These are phyloP conservation scores for Rhyacichthys aspro DNA, from an alignment of 2,797 vertebrate species.

Conservation along the genomic window DNA sequence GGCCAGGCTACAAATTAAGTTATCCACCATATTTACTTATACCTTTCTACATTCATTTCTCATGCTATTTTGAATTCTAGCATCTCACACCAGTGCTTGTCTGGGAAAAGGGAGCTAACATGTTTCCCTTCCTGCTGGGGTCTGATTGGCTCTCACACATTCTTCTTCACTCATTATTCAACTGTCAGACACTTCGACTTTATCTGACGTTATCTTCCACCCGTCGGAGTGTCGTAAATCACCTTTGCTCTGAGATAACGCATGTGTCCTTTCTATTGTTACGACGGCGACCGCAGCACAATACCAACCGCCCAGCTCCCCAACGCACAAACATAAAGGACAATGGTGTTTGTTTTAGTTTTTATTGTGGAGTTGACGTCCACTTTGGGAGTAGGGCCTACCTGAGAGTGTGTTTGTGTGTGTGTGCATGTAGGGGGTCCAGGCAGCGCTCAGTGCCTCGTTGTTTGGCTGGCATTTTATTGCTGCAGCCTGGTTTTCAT, in stretches of 20 bases:
- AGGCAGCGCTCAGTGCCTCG: conserved; percentile 57
- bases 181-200: conserved; percentile 8
- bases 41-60: too few species aligned
- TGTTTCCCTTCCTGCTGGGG: conserved; percentile 39
- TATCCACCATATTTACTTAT: too few species aligned
- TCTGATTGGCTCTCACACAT: conserved; percentile 29
- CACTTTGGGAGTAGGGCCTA: neutral
- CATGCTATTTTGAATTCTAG: too few species aligned
- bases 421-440: conserved; percentile 50
- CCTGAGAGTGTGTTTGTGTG: conserved; percentile 8
- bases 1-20: too few species aligned
- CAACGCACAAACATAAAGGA: conserved; percentile 10
- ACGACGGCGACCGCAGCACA: neutral
- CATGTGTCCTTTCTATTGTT: conserved; percentile 1
- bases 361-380: conserved; percentile 49
- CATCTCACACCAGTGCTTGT: conserved; percentile 11
- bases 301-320: neutral
- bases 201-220: neutral
- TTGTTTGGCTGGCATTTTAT: conserved; percentile 74
- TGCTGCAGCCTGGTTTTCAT: conserved; percentile 74
- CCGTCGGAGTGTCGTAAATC: conserved; percentile 20
- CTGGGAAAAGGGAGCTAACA: conserved; percentile 6
- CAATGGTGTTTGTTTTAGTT: conserved; percentile 58
- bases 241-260: neutral
- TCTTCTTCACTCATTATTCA: conserved; percentile 30